Base-by-base conservation (phyloP, 2,113 vertebrate genomes). In the Genyomyrus donnyi region DNA sequence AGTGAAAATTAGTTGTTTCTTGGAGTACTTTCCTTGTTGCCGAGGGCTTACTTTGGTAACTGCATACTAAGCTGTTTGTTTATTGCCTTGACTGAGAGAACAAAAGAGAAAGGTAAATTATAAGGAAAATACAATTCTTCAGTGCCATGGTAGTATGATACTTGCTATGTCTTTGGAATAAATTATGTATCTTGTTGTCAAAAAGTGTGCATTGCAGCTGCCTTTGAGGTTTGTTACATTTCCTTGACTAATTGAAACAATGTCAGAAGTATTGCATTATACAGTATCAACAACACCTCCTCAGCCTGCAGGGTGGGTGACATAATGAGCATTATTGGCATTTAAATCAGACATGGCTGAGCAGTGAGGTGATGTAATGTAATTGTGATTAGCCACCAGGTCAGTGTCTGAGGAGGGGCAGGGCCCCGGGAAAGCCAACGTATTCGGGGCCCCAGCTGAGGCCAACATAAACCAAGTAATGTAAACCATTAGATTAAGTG, bases 11-110 rank as follows among this genome's bases (percentile, higher is more conserved):
- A 80, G 56, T 77, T 88, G 39, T 87, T 89, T 58, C 39, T 53
- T 66, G 39, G 42, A 42, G 46, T 80, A 80, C 50, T 58, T 80
- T 48, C 70, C n/a, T 19, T 53, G 52, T 66, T 74, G 39, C 89
- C 83, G 58, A 48, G 58, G 89, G 80, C 35, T 83, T 58, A 42
- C 42, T 90, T 89, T 89, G 70, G 50, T 86, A 88, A 90, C 13
- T 21, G 62, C 15, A 80, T 46, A 77, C 48, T 88, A 70, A 70
- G 27, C 35, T 49, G 39, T 48, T 42, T 35, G 46, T 62, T 84
- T 88, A 80, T 91, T 49, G 53, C 66, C 58, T 88, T 89, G 87
- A 77, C 53, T 10, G 46, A 50, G 39, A 85, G 74, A 53, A 52
- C 10, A 53, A 84, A 56, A 89, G 46, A 35, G 17, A 24, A 53